Percentiles rank a stretch among this genome's conserved stretches.
Evolutionary conservation across 2,113 vertebrate genomes (phyloP).

Genomic region (Arvicanthis niloticus): DNA sequence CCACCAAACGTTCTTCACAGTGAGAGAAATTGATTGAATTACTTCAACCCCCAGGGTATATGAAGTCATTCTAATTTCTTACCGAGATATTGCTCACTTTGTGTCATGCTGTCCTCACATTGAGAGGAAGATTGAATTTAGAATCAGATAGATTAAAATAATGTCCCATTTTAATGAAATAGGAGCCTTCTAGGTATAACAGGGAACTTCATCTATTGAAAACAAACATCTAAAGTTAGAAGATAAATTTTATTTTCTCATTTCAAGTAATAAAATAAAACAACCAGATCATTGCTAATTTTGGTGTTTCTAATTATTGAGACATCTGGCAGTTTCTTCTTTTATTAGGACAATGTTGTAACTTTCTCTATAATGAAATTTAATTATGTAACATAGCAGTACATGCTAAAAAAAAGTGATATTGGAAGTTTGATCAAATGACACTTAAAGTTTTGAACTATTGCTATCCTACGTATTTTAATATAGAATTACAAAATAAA

Average conservation of each 20-base stretch:
- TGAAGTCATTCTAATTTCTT: slow-evolving; percentile 44
- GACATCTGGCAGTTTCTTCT: slow-evolving; percentile 61
- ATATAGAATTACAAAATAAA: not conserved
- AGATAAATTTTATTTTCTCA: slow-evolving; percentile 35
- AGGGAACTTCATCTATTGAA: slow-evolving; percentile 6
- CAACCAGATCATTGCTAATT: slow-evolving; percentile 52
- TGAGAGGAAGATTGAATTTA: slow-evolving; percentile 61
- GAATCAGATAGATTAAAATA: slow-evolving; percentile 34
- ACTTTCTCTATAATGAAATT: slow-evolving; percentile 10
- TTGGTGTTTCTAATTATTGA: slow-evolving; percentile 55
- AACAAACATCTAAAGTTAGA: not conserved
- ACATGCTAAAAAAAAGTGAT: not conserved
- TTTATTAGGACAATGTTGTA: not conserved
- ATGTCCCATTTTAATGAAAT: slow-evolving; percentile 12
- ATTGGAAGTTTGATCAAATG: not conserved
- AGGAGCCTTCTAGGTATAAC: slow-evolving; percentile 42
- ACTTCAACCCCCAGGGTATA: slow-evolving; percentile 55
- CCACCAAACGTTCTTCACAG: slow-evolving; percentile 15
- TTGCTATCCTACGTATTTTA: not conserved
- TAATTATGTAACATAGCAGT: not conserved
- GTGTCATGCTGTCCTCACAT: slow-evolving; percentile 49
- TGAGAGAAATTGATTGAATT: slow-evolving; percentile 53
- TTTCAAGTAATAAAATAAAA: slow-evolving; percentile 62
- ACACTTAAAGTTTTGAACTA: not conserved
- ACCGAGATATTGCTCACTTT: slow-evolving; percentile 41